Conservation (phyloP, 2,797 vertebrate genomes). For the Acanthurus lineatus region DNA sequence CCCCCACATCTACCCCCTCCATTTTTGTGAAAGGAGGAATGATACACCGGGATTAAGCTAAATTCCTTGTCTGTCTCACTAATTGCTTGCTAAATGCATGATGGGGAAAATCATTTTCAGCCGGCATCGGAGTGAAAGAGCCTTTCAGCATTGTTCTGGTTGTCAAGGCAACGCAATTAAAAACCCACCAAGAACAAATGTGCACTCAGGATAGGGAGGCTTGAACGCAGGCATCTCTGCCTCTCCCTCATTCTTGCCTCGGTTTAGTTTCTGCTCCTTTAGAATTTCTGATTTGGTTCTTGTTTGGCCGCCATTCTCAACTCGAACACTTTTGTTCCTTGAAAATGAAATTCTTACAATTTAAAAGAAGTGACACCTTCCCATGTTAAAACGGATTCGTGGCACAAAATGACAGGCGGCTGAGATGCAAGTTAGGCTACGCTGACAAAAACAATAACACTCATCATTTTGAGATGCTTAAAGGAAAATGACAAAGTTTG, state of each 20-base stretch:
- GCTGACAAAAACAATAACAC: constrained; percentile 19
- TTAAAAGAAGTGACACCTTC: constrained; percentile 38
- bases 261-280: constrained; percentile 48
- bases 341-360: constrained; percentile 34
- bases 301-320: constrained; percentile 44
- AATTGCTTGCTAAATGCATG: constrained; percentile 84
- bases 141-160: constrained; percentile 83
- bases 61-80: constrained; percentile 81
- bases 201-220: constrained; percentile 73
- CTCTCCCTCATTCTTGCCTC: constrained; percentile 46
- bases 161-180: constrained; percentile 80
- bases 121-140: constrained; percentile 71
- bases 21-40: constrained; percentile 74
- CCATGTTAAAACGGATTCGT: background rate
- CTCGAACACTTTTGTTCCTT: constrained; percentile 47
- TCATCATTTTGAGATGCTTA: constrained; percentile 4
- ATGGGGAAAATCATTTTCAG: constrained; percentile 84
- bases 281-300: constrained; percentile 55
- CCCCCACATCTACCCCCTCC: constrained; percentile 58
- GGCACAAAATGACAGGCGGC: constrained; percentile 30
- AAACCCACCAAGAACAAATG: constrained; percentile 74
- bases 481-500: constrained; percentile 10
- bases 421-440: constrained; percentile 16
- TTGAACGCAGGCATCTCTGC: constrained; percentile 53
- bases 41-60: constrained; percentile 76